Evolutionary conservation across 2,888 invertebrate species (phyloP).

Genomic region (Apantesis nais): DNA sequence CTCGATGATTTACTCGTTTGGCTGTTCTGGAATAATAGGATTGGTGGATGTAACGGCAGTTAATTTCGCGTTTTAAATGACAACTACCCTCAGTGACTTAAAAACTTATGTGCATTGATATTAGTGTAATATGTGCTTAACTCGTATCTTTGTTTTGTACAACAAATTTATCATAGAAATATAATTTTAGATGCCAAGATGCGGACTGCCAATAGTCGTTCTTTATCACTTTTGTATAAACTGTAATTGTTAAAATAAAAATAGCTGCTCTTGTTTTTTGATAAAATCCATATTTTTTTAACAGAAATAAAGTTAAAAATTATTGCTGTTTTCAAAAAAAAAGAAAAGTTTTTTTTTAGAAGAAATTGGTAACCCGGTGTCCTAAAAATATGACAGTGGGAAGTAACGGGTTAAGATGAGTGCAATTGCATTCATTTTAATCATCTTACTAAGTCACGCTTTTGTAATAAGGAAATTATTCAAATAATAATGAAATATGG

Average conservation of each 20-base stretch:
- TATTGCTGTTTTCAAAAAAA: too few relatives aligned
- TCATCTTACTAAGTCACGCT: not conserved
- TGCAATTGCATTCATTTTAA: not conserved
- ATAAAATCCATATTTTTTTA: not conserved
- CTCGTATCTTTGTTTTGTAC: not conserved
- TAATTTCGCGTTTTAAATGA: constrained; percentile 3
- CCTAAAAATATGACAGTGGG: too few relatives aligned
- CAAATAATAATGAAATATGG: not conserved
- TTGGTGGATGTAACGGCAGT: not conserved
- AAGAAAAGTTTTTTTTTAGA: too few relatives aligned
- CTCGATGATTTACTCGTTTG: not conserved
- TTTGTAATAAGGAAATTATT: not conserved
- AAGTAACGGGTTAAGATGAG: too few relatives aligned
- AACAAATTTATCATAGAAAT: not conserved
- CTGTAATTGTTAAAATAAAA: not conserved
- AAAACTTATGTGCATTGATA: constrained; percentile 12
- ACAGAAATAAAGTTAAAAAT: too few relatives aligned
- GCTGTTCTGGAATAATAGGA: not conserved
- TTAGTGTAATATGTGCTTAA: constrained; percentile 11
- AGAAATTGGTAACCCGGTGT: too few relatives aligned
- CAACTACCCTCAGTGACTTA: constrained; percentile 4
- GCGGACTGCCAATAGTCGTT: not conserved
- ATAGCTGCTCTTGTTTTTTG: not conserved
- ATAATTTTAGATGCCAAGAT: not conserved
- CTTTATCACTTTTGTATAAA: not conserved